phyloP scores from a whole-genome alignment of 2,797 vertebrate genomes.

The Xiphophorus birchmanni region DNA sequence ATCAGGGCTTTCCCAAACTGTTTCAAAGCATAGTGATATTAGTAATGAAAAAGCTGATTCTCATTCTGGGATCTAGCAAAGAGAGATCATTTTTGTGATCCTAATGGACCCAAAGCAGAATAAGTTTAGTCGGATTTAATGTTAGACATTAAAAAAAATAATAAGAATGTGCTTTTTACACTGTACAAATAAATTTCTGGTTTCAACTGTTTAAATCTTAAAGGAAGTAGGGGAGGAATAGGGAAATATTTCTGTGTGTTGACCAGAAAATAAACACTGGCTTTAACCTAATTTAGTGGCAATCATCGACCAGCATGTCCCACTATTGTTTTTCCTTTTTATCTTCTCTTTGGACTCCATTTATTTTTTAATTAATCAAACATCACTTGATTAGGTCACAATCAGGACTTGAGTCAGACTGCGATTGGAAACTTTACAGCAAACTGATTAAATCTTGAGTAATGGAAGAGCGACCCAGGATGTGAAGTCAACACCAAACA shows the following conservation, averaged over 20 bases:
- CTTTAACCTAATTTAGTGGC: not conserved
- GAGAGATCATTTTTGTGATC: not conserved
- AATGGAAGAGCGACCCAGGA: not conserved
- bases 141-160: not conserved
- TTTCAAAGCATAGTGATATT: not conserved
- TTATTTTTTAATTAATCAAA: constrained; percentile 13
- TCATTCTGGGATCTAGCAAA: not conserved
- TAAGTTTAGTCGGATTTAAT: not conserved
- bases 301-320: not conserved
- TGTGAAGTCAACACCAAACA: constrained; percentile 1
- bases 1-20: not conserved
- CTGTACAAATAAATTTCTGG: not conserved
- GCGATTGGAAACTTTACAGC: not conserved
- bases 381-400: constrained; percentile 11
- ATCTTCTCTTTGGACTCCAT: constrained; percentile 8
- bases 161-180: not conserved
- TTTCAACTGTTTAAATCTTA: not conserved
- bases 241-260: not conserved
- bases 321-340: not conserved
- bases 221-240: not conserved
- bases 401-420: not conserved
- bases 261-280: not conserved
- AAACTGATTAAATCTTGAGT: constrained; percentile 31
- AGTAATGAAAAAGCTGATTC: not conserved
- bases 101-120: not conserved